phyloP scores from a whole-genome alignment of 2,797 vertebrate species.

The Acrossocheilus wenchowensis region DNA sequence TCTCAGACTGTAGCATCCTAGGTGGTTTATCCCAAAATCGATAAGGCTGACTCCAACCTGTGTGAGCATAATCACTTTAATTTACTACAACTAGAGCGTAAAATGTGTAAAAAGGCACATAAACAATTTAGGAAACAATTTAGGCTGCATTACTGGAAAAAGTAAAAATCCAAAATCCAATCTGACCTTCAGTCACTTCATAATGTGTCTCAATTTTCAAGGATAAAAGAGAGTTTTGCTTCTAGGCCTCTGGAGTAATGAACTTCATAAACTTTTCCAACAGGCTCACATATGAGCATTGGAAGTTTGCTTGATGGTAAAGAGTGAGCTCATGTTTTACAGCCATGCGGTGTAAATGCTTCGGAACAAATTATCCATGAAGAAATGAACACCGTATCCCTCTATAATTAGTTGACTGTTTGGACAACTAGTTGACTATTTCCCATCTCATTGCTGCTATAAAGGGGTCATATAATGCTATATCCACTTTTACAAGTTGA shows the following conservation, averaged over 20 bases:
- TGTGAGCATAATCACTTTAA: neutral
- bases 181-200: neutral
- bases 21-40: neutral
- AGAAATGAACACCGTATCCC: neutral
- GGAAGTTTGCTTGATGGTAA: conserved; percentile 6
- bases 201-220: conserved; percentile 13
- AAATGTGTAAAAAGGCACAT: conserved; percentile 15
- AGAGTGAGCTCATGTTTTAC: conserved; percentile 22
- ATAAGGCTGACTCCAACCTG: conserved; percentile 2
- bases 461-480: no score
- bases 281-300: no score
- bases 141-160: conserved; percentile 9
- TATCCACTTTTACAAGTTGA: no score
- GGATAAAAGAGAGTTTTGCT: neutral
- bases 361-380: neutral
- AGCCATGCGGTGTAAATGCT: neutral
- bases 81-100: neutral
- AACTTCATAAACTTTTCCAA: conserved; percentile 21
- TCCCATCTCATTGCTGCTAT: neutral
- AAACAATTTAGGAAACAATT: conserved; percentile 17
- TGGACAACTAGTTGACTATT: neutral
- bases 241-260: conserved; percentile 9
- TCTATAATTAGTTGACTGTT: neutral
- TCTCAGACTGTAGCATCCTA: neutral
- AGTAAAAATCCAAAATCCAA: neutral